Evolutionary conservation across 92 coral and sea anemone species (phyloP), one percentile per base, ranked within the genome.

Genomic region (Montipora capitata): DNA sequence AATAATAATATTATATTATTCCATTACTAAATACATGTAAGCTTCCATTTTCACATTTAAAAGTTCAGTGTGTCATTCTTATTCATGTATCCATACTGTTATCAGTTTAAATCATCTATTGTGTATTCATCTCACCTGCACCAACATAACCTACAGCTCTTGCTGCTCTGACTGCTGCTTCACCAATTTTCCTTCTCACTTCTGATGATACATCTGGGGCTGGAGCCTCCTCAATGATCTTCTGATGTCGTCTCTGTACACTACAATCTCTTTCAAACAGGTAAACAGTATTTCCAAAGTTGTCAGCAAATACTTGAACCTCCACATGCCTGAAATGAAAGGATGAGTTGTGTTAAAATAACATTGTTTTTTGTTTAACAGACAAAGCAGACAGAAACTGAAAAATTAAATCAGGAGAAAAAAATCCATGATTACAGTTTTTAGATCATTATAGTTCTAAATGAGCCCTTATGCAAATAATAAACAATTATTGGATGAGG

Each of bases 171-270:
- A 98, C 98, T 17, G 99, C 99, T 51, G 99, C 99, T 79, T 98
- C 99, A 35, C 99, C 99, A 54, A 98, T 92, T 56, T 83, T 95
- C 77, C 79, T 77, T 58, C 96, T 91, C 68, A 96, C 96, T 84
- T 98, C 99, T 40, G 88, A 89, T 0, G 98, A 98, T 72, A 98
- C 87, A 14, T 95, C 99, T 59, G 99, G 99, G 1, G 99, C 99
- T 68, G 99, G 99, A 17, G 99, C 99, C 71, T 98, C 99, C 76
- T 98, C 99, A 81, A 98, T 98, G 73, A 98, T 98, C 83, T 98
- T 98, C 75, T 98, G 99, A 69, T 98, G 99, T 51, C 99, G 82
- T 15, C 99, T 91, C 76, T 98, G 99, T 27, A 98, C 98, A 86
- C 99, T 98, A 74, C 99, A 98, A 90, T 98, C 99, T 49, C 99